Evolutionary conservation across 2,113 vertebrate species (phyloP).

Genomic region (Xenus cinereus): DNA sequence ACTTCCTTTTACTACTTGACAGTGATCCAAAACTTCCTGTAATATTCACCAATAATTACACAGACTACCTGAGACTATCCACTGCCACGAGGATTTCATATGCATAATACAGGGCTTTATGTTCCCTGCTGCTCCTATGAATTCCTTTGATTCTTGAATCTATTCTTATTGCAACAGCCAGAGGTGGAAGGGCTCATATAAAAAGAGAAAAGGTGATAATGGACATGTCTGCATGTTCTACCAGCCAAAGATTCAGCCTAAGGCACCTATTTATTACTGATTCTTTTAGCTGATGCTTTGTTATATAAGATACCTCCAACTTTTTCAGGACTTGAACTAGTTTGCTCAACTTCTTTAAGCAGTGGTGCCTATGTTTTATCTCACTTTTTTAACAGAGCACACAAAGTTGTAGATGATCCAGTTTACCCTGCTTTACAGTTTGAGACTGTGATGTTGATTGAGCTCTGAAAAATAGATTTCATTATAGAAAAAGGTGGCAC

Average conservation of each 20-base stretch:
- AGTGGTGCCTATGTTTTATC: background rate
- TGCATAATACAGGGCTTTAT: background rate
- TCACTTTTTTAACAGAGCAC: background rate
- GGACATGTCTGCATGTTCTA: background rate
- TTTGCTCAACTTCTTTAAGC: background rate
- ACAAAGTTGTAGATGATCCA: background rate
- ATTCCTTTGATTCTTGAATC: constrained; percentile 49
- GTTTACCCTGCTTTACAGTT: background rate
- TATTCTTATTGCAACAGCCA: constrained; percentile 10
- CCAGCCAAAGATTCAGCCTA: background rate
- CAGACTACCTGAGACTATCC: background rate
- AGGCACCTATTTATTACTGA: background rate
- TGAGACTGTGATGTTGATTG: background rate
- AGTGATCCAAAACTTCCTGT: background rate
- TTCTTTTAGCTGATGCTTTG: background rate
- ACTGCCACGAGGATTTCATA: background rate
- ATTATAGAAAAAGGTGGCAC: background rate
- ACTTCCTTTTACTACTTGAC: background rate
- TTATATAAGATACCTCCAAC: background rate
- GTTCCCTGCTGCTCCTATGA: background rate
- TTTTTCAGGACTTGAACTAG: background rate
- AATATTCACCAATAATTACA: background rate
- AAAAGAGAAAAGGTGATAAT: constrained; percentile 31
- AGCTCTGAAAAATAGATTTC: background rate
- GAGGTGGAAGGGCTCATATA: background rate